phyloP scores from a whole-genome alignment of 2,888 invertebrate species.

The Amphipoea lucens region DNA sequence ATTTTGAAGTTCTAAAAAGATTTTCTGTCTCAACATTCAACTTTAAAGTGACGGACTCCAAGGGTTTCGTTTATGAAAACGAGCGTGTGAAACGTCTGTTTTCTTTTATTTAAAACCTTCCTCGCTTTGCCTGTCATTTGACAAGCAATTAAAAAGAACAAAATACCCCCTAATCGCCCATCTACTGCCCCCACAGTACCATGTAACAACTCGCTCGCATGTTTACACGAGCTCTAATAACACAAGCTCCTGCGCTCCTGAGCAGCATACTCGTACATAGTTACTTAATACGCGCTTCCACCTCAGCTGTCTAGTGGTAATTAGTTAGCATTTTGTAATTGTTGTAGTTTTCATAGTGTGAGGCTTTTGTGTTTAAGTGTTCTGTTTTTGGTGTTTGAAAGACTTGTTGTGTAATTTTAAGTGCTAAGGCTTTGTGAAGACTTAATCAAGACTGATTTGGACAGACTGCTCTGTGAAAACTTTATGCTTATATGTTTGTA shows the following conservation, averaged over 20 bases:
- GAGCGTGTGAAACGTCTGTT: not conserved
- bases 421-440: not conserved
- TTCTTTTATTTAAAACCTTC: not conserved
- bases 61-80: not conserved
- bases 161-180: constrained; percentile 9
- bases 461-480: not conserved
- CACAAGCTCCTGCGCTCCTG: constrained; percentile 7
- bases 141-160: not conserved
- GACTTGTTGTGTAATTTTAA: not conserved
- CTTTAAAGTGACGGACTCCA: not conserved
- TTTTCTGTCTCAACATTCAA: not conserved
- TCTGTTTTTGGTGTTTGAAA: not conserved
- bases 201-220: constrained; percentile 47
- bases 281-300: constrained; percentile 25
- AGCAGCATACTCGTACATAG: constrained; percentile 7
- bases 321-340: constrained; percentile 37
- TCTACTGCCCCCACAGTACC: constrained; percentile 24
- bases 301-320: constrained; percentile 41
- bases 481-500: not conserved
- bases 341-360: constrained; percentile 27
- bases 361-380: constrained; percentile 6
- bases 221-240: constrained; percentile 51
- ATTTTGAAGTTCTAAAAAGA: not conserved
- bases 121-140: not conserved
- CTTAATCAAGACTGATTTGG: not conserved